phyloP scores from a whole-genome alignment of 2,888 invertebrate genomes.

The Agriopis marginaria region DNA sequence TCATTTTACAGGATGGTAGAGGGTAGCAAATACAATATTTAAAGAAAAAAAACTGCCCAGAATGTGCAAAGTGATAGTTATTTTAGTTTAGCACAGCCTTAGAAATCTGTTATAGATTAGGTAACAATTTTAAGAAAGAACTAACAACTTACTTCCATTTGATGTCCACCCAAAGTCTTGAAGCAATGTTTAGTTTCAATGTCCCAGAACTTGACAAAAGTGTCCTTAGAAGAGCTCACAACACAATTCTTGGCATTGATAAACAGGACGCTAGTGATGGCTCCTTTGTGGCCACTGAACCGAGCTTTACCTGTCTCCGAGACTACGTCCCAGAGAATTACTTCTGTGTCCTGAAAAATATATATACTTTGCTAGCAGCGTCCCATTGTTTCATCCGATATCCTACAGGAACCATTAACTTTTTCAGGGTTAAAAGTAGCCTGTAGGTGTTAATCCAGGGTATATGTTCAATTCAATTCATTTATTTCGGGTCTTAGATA shows the following conservation, averaged over 20 bases:
- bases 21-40: too few species aligned
- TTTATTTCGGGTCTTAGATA: too few species aligned
- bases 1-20: too few species aligned
- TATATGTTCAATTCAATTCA: too few species aligned
- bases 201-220: conserved; percentile 99
- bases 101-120: background rate
- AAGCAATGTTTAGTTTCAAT: conserved; percentile 98
- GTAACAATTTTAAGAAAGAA: conserved; percentile 6
- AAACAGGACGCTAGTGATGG: conserved; percentile 93
- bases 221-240: conserved; percentile 96
- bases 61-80: too few species aligned
- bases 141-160: conserved; percentile 88
- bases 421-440: too few species aligned
- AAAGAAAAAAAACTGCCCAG: too few species aligned
- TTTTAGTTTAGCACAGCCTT: too few species aligned
- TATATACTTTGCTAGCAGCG: background rate
- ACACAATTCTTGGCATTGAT: conserved; percentile 89
- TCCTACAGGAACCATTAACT: too few species aligned
- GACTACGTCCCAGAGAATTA: conserved; percentile 97
- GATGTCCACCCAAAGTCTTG: conserved; percentile 96
- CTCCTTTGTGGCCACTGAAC: conserved; percentile 96
- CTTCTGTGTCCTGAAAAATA: conserved; percentile 92
- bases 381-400: too few species aligned
- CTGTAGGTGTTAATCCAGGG: too few species aligned
- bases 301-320: conserved; percentile 96